These are phyloP conservation scores for Deroptyus accipitrinus DNA, from an alignment of 2,113 vertebrate species.

Conservation along the genomic window DNA sequence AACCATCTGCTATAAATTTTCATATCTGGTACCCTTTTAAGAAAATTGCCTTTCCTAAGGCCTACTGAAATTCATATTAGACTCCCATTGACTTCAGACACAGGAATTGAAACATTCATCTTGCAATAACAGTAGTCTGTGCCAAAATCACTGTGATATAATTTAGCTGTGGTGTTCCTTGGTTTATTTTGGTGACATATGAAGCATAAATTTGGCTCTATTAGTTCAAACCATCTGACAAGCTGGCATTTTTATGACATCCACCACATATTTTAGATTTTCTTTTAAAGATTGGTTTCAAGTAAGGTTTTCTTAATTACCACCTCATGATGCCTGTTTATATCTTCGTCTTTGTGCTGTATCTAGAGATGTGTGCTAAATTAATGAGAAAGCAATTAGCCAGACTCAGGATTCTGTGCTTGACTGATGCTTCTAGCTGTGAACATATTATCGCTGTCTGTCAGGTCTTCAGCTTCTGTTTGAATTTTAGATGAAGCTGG, in stretches of 20 bases:
- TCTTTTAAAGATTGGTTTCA: neutral
- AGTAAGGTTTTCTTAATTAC: neutral
- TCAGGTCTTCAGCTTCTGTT: conserved; percentile 16
- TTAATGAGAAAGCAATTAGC: conserved; percentile 22
- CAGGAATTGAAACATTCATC: neutral
- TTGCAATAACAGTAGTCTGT: neutral
- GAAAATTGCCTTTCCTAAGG: neutral
- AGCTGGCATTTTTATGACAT: neutral
- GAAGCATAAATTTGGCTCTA: neutral
- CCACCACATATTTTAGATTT: neutral
- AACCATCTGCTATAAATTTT: neutral
- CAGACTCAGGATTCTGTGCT: neutral
- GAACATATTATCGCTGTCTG: neutral
- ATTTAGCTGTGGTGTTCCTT: neutral
- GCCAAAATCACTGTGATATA: neutral
- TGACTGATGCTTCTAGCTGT: neutral
- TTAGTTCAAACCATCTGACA: neutral
- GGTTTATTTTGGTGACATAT: neutral
- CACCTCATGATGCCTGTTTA: neutral
- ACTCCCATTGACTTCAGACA: neutral
- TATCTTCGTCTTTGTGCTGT: neutral
- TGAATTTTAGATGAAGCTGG: neutral
- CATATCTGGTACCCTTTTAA: neutral
- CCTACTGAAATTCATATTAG: neutral
- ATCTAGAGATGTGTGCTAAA: neutral